Conservation (phyloP, 2,113 vertebrate genomes). For the Festucalex cinctus region DNA sequence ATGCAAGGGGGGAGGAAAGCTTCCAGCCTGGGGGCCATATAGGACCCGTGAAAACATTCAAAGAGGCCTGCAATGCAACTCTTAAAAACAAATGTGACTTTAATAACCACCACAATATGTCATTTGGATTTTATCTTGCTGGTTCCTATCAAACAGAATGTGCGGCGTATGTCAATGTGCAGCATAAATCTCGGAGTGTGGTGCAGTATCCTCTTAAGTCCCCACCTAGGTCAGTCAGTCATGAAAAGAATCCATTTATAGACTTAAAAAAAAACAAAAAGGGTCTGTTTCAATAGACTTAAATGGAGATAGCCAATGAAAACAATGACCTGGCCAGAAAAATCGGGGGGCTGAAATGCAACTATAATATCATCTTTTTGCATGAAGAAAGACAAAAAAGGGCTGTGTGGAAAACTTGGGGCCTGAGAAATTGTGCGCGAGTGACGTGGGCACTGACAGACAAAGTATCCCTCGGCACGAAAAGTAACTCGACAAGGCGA, state of each 20-base stretch:
- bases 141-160: conserved; percentile 37
- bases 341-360: conserved; percentile 55
- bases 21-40: not conserved
- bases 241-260: conserved; percentile 72
- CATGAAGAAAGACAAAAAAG: conserved; percentile 57
- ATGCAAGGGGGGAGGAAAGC: not conserved
- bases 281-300: conserved; percentile 55
- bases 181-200: conserved; percentile 44
- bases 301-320: conserved; percentile 58
- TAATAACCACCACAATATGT: conserved; percentile 52
- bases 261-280: conserved; percentile 44
- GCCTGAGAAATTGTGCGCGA: conserved; percentile 43
- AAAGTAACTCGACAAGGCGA: conserved; percentile 40
- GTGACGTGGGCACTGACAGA: conserved; percentile 56
- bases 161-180: conserved; percentile 46
- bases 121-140: conserved; percentile 28
- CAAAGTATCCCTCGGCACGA: conserved; percentile 55
- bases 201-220: conserved; percentile 56
- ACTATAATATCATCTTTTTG: conserved; percentile 66
- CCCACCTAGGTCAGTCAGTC: conserved; percentile 58
- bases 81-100: not conserved
- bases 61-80: not conserved
- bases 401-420: conserved; percentile 52
- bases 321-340: conserved; percentile 66
- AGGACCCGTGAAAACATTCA: not conserved